phyloP scores from a whole-genome alignment of 1,140 invertebrate genomes.

The Phthorimaea operculella region DNA sequence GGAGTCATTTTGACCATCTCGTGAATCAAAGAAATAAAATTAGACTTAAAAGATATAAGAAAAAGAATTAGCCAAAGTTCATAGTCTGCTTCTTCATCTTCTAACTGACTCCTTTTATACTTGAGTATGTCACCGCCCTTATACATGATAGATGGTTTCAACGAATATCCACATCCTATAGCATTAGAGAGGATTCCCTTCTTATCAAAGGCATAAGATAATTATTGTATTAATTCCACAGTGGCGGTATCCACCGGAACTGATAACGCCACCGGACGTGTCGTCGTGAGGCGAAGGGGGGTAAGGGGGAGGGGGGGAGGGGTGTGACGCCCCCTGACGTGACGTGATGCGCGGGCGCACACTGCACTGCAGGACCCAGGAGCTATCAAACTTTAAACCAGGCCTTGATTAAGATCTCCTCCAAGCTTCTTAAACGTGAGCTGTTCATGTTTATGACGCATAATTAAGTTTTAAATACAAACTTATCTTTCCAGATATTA shows the following conservation, averaged over 20 bases:
- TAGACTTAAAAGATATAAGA: too few relatives aligned
- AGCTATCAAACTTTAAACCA: conserved; percentile 21
- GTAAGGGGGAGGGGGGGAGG: too few relatives aligned
- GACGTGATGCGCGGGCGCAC: conserved; percentile 9
- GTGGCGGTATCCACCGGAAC: conserved; percentile 38
- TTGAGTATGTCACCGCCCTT: too few relatives aligned
- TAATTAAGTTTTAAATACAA: conserved; percentile 32
- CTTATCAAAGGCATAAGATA: conserved; percentile 25
- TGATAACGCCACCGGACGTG: conserved; percentile 44
- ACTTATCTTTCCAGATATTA: conserved; percentile 4
- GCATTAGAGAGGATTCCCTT: not conserved
- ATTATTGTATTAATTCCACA: conserved; percentile 45
- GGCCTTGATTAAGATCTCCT: conserved; percentile 26
- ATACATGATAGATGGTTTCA: too few relatives aligned
- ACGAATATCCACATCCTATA: too few relatives aligned
- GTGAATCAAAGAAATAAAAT: too few relatives aligned
- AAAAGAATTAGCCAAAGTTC: too few relatives aligned
- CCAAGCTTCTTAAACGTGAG: conserved; percentile 21
- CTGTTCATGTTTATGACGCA: conserved; percentile 30
- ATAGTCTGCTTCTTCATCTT: too few relatives aligned
- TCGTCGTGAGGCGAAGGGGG: not conserved
- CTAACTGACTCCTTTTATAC: too few relatives aligned
- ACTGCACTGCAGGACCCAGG: conserved; percentile 8
- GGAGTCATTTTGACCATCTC: too few relatives aligned
- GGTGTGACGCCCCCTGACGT: conserved; percentile 30